Evolutionary conservation across 2,113 vertebrate species (phyloP), one percentile per base, ranked within the genome.

Genomic region (Pseudopipra pipra): DNA sequence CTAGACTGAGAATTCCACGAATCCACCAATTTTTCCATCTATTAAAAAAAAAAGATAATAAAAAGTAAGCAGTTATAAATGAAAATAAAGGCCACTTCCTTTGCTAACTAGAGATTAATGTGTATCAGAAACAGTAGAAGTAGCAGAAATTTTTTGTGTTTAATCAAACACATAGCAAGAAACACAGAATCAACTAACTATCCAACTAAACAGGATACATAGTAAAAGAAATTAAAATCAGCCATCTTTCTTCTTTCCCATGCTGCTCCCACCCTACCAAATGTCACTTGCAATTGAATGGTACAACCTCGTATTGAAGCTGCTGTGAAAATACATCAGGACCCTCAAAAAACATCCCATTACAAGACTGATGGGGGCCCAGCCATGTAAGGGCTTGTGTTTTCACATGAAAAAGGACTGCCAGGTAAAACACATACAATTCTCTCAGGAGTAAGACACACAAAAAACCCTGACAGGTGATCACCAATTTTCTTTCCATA

Each of bases 1-100:
- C 98, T 63, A 99, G 84, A 65, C 98, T 99, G 93, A 99, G 98
- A 97, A 99, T 99, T 41, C 99, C 99, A 96, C 99, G 99, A 96
- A 99, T 99, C 99, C 99, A 99, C 98, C 99, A 99, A 89, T 99
- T 99, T 97, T 99, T 99, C 99, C 99, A 99, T 96, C 99, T 99
- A 96, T 65, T 61, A 1, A 20, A 96, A 96, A 86, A 86, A 96
- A 86, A 74, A 19, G 43, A 79, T 5, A 58, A 68, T 11, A 83
- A 61, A 85, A 65, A 28, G 21, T 11, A 84, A 77, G 20, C 11
- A 59, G 39, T 88, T 90, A 81, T 4, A 67, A 59, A 58, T 17
- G 4, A 73, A 91, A 85, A 71, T 17, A 58, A 88, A 55, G 56
- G 24, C 2, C 3, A 74, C 25, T 67, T 89, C 39, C 51, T 90